A percentile compares a stretch with the other conserved stretches of the same genome.
Conservation (phyloP, 2,113 vertebrate species). For the Vidua chalybeata region DNA sequence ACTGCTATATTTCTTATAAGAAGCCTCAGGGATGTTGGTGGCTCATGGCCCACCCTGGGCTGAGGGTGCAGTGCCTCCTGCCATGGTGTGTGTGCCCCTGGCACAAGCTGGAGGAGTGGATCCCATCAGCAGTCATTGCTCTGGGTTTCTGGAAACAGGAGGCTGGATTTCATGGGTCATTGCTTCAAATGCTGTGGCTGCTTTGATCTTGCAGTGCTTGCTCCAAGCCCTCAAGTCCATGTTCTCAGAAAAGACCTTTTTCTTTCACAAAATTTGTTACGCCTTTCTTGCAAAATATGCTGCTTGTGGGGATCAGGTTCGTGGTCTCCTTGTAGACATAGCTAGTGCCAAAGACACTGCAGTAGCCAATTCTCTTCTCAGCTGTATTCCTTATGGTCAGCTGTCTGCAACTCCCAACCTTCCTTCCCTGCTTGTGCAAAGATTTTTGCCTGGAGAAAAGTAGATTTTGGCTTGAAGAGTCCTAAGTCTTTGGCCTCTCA, state of each 20-base stretch:
- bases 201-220: neutral
- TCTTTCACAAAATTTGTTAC: neutral
- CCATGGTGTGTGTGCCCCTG: accelerated
- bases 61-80: neutral
- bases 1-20: neutral
- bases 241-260: neutral
- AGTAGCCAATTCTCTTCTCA: neutral
- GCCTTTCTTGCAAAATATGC: neutral
- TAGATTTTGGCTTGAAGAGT: neutral
- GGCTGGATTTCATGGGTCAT: accelerated
- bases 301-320: neutral
- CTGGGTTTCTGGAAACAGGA: neutral
- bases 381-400: accelerated
- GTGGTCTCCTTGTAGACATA: neutral
- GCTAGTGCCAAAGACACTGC: neutral
- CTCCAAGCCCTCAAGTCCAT: neutral
- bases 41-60: neutral
- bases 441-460: neutral
- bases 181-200: accelerated
- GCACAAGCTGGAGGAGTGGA: neutral
- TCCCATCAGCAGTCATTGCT: neutral
- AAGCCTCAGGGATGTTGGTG: accelerated
- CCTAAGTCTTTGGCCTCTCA: neutral
- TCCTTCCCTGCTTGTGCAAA: neutral
- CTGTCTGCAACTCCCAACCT: neutral